These are phyloP conservation scores for Esox lucius DNA, from an alignment of 2,797 vertebrate species.

Conservation along the genomic window DNA sequence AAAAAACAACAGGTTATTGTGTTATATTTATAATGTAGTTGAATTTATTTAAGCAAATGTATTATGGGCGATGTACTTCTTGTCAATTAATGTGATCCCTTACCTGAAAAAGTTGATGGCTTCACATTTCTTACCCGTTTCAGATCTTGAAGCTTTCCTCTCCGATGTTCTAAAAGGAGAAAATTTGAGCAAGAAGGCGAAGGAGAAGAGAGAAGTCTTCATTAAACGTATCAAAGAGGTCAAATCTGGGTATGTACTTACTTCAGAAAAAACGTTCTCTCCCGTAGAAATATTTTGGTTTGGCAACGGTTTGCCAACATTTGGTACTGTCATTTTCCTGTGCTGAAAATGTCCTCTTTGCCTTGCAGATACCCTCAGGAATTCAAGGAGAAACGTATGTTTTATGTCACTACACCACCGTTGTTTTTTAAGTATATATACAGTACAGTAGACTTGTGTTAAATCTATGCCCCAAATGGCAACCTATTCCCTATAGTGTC, in stretches of 20 bases:
- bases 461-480: background rate
- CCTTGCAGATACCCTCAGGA: conserved; percentile 83
- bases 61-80: background rate
- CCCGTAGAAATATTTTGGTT: background rate
- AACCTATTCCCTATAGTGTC: background rate
- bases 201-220: conserved; percentile 86
- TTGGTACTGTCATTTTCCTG: background rate
- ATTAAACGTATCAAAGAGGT: conserved; percentile 89
- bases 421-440: background rate
- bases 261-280: background rate
- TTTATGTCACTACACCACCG: background rate
- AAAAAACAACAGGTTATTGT: background rate
- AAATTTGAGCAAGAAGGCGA: conserved; percentile 90
- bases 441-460: background rate
- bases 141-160: conserved; percentile 89
- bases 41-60: background rate
- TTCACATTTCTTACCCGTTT: conserved; percentile 42
- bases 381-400: conserved; percentile 88
- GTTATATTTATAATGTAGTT: background rate
- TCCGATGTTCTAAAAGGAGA: conserved; percentile 85
- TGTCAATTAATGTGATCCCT: background rate
- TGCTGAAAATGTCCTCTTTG: conserved; percentile 12
- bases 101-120: background rate
- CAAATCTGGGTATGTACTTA: conserved; percentile 77
- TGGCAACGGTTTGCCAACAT: background rate